Evolutionary conservation across 1,140 invertebrate species (phyloP), one percentile per base, ranked within the genome.

Genomic region (Araneus ventricosus): DNA sequence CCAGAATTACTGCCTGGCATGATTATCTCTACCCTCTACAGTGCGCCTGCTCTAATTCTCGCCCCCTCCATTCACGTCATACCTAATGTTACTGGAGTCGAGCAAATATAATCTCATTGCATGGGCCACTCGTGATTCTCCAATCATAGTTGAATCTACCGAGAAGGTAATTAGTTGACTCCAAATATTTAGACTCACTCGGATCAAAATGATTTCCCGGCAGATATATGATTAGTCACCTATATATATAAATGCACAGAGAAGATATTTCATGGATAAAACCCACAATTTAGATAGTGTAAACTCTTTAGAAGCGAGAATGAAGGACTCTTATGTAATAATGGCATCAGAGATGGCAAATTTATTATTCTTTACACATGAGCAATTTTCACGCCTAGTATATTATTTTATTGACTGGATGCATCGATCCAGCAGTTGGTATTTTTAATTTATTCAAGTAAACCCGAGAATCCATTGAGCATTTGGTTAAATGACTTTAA

Each of bases 51-150:
- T 41, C 79, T 82, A 82, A 39, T 82, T 82, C 79, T 52, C 80
- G 37, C 22, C 22, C 61, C 39, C 41, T 27, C 22, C 17, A 41
- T 86, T 84, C 80, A 84, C 80, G 45, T 84, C 80, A 52, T 41
- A 41, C 27, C 27, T 57, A 70, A 67, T 70, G 87, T 88, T 88
- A 88, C n/a, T 61, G 30, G 59, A 45, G 59, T 88, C 59, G 22
- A 88, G 87, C n/a, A 88, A 88, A 88, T 70, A 88, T 88, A 88
- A 88, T 88, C 87, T 88, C 59, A 88, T 39, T 67, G 30, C n/a
- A 84, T 61, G 34, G 34, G 22, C 85, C 63, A 88, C 63, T 67
- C 59, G 34, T 45, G 61, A 88, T 67, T 63, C 87, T 45, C 37
- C 37, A 70, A 41, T 67, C 59, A 88, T 70, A 41, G 34, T 39